These are phyloP conservation scores for Sphecodes monilicornis DNA, from an alignment of 2,888 invertebrate species.

Conservation along the genomic window DNA sequence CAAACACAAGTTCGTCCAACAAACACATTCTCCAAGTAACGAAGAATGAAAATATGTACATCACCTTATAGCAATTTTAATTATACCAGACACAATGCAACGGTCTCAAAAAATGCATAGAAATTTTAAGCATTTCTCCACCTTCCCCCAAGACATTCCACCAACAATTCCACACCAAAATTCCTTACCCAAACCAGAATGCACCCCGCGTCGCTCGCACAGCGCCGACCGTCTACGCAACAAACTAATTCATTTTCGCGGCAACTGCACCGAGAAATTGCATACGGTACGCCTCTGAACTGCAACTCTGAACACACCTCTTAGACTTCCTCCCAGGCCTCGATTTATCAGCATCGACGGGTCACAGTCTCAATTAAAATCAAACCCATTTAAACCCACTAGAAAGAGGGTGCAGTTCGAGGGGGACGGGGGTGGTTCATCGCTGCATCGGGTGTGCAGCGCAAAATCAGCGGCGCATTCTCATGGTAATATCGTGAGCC, in stretches of 20 bases:
- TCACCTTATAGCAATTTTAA: neutral
- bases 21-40: neutral
- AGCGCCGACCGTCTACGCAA: neutral
- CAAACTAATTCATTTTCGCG: neutral
- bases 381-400: neutral
- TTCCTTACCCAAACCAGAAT: neutral
- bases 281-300: neutral
- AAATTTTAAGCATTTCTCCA: neutral
- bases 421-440: no score
- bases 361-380: constrained; percentile 28
- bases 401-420: neutral
- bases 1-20: neutral
- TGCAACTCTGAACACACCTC: neutral
- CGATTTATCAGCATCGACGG: neutral
- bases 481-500: constrained; percentile 57
- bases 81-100: neutral
- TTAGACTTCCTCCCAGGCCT: neutral
- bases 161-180: neutral
- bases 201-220: neutral
- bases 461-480: constrained; percentile 60
- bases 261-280: neutral
- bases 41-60: neutral
- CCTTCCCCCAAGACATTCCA: neutral
- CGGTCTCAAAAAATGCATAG: neutral
- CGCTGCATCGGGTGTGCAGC: constrained; percentile 11